Evolutionary conservation across 2,888 invertebrate species (phyloP), one percentile per base, ranked within the genome.

Genomic region (Desoria tigrina): DNA sequence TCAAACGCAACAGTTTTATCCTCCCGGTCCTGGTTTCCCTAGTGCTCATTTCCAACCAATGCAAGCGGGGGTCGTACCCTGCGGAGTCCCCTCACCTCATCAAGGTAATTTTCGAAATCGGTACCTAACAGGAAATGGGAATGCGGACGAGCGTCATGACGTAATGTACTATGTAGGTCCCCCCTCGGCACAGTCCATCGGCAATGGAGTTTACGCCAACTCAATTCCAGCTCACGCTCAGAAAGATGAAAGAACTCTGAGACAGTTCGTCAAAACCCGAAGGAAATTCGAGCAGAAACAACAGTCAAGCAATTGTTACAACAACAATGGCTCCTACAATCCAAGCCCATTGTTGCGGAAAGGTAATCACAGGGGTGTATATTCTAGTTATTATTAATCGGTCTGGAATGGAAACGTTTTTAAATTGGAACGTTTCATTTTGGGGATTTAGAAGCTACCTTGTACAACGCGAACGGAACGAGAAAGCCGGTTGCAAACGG

Each of bases 191-290:
- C 67, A 42, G n/a, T 21, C 14, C 11, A 23, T 42, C 16, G 70
- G 68, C 23, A 62, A 61, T 42, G 69, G 68, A 51, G 60, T 66
- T 11, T 74, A 73, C 54, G 60, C 61, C 16, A 68, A 68, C 23
- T 65, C 68, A 23, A 54, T 74, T 45, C 72, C 73, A 42, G 53
- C 66, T 37, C 68, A 69, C 66, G 69, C 72, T 59, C 88, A 87
- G 78, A 89, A 90, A 79, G 90, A 90, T 80, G 91, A 91, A 80
- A 84, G 91, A 77, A 85, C 89, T 49, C 89, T 89, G 78, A 83
- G 89, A 71, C 90, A 90, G 80, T 87, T 88, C 79, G 86, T 85
- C 72, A 91, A 90, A 81, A 83, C 90, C 77, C 86, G 88, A 79
- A 86, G 87, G 77, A 90, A 90, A 81, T 81, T 90, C 74, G 90